Base-by-base conservation (phyloP, 2,113 vertebrate genomes). In the Gambusia holbrooki region DNA sequence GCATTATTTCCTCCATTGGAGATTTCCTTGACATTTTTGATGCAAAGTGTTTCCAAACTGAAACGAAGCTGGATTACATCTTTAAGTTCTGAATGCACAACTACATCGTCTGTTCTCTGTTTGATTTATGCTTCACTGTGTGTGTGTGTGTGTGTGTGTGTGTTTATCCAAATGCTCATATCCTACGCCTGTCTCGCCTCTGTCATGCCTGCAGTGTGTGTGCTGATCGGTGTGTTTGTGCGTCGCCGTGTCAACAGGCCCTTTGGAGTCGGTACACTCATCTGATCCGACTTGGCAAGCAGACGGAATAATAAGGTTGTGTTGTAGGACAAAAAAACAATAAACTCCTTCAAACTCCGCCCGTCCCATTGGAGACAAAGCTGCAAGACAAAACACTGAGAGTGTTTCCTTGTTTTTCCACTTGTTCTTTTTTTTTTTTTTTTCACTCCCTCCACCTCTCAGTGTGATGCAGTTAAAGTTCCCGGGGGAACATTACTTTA, bases 401-500 rank as follows among this genome's bases (percentile, higher is more conserved):
- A 85, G 89, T 65, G 67, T 85, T 83, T 89, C 69, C 66, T 74
- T 30, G 45, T 68, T 71, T 71, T 69, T 66, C 48, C 25, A 22
- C 33, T 22, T 72, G 25, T 62, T 62, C 29, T 14, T 25, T 11
- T 32, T 3, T 3, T 32, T 32, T 30, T 32, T 33, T 35, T 35
- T 1, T 1, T 2, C 62, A 9, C 68, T 10, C 32, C 62, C 42
- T 14, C 30, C 14, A 22, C 29, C 66, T 69, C 71, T 14, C 73
- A 64, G 71, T 61, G 35, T 77, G 85, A 89, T 84, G 85, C 89
- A 82, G 89, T 91, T 90, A 88, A 90, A 88, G 88, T 86, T 91
- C 84, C 88, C 84, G 3, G 73, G 79, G 79, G 89, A 89, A 71
- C 84, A 89, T 92, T 79, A 90, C 89, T 93, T 92, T 82, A 92